Evolutionary conservation across 2,797 vertebrate species (phyloP).

Genomic region (Pyrocephalus nanus): DNA sequence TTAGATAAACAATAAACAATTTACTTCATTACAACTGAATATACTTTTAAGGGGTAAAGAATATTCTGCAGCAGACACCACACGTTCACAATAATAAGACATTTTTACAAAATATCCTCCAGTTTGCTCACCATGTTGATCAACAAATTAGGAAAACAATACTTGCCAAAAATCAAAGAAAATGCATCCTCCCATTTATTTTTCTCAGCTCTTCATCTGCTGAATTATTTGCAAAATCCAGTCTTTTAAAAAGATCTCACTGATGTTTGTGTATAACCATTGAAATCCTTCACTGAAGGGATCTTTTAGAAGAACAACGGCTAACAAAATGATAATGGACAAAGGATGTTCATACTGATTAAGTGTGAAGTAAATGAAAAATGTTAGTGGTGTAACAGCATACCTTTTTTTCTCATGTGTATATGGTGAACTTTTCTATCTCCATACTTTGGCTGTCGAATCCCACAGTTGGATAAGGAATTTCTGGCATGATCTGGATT

Average conservation of each 20-base stretch:
- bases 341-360: background rate
- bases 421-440: constrained; percentile 98
- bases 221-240: background rate
- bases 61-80: background rate
- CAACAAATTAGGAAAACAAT: background rate
- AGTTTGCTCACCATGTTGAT: background rate
- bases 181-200: background rate
- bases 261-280: background rate
- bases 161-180: constrained; percentile 1
- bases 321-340: background rate
- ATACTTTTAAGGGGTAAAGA: background rate
- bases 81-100: background rate
- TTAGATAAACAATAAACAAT: background rate
- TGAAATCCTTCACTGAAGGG: background rate
- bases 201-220: background rate
- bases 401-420: constrained; percentile 99
- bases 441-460: constrained; percentile 96
- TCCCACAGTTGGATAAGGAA: constrained; percentile 96
- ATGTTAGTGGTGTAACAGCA: background rate
- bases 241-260: background rate
- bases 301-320: background rate
- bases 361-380: background rate
- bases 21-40: background rate
- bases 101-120: background rate
- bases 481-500: constrained; percentile 98